Base-by-base conservation (phyloP, 2,888 invertebrate genomes). In the Muschampia plurimacula region DNA sequence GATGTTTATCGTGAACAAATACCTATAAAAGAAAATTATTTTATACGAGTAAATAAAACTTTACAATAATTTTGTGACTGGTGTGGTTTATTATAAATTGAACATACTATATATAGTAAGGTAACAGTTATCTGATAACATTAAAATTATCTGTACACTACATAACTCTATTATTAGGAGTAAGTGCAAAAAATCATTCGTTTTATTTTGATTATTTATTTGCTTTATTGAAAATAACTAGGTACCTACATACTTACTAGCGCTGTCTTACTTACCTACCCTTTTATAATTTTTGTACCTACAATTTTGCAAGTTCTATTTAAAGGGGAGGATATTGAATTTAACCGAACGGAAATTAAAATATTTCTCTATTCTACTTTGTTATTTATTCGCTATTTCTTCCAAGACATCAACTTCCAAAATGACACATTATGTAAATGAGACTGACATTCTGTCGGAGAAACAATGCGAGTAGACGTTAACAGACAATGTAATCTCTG, bases 1-100 rank as follows among this genome's bases (percentile, higher is more conserved):
- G 44, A 32, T 41, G 59, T 67, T 59, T 59, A 59, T 44, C 41
- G 57, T 59, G 44, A 60, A n/a, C 28, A 60, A 39, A 49, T 22
- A 55, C 22, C 1, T 22, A 22, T 22, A 57, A 28, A 57, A 28
- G 4, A 28, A 57, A 28, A 12, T 55, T 55, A 8, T 22, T 57
- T 57, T 57, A 57, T 57, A 57, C 12, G 28, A 55, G 52, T 36
- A 39, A 22, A 15, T 66, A 36, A 60, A 60, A 36, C 55, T 52
- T 52, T 28, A 22, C 22, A 55, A 60, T 60, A 36, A 13, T 60
- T 7, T 36, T 36, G 32, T 13, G 36, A 36, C 5, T 36, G 59
- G n/a, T 60, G 36, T 13, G 6, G 6, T n/a, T 15, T 15, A 15
- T 7, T 22, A 55, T 55, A 55, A 55, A 0, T 55, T 55, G 7